Evolutionary conservation across 2,797 vertebrate species (phyloP).

Genomic region (Ara ararauna): DNA sequence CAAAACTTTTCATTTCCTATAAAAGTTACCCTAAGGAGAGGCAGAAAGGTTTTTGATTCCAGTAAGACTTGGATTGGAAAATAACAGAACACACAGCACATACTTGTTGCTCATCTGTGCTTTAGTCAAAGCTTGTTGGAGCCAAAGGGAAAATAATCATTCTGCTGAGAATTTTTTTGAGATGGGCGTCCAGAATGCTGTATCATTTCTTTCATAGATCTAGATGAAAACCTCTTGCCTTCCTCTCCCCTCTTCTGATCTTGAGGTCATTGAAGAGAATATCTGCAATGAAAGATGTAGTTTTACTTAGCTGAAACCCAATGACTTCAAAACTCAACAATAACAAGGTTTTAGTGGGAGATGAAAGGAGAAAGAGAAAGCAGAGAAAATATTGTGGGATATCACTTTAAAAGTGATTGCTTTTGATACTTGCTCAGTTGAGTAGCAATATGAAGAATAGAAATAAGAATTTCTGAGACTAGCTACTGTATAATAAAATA

Average conservation of each 20-base stretch:
- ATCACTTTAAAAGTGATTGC: not conserved
- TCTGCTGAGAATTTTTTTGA: not conserved
- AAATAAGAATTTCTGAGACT: not conserved
- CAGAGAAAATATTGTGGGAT: not conserved
- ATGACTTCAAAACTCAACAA: not conserved
- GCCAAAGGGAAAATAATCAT: not conserved
- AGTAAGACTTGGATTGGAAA: not conserved
- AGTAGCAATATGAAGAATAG: not conserved
- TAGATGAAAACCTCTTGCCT: not conserved
- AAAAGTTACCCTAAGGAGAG: not conserved
- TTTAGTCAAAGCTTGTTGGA: not conserved
- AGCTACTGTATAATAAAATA: not conserved
- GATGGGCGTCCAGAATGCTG: not conserved
- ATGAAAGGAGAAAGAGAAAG: slow-evolving; percentile 4
- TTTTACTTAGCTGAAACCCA: not conserved
- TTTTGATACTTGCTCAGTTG: slow-evolving; percentile 24
- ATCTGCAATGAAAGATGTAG: not conserved
- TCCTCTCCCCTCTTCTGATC: not conserved
- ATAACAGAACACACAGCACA: not conserved
- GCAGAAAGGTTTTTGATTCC: not conserved
- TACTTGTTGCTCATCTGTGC: not conserved
- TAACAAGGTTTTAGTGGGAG: not conserved
- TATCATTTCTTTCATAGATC: not conserved
- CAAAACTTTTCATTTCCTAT: not conserved
- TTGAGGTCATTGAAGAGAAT: not conserved